phyloP scores from a whole-genome alignment of 1,140 invertebrate species.

The Drosophila prosaltans region DNA sequence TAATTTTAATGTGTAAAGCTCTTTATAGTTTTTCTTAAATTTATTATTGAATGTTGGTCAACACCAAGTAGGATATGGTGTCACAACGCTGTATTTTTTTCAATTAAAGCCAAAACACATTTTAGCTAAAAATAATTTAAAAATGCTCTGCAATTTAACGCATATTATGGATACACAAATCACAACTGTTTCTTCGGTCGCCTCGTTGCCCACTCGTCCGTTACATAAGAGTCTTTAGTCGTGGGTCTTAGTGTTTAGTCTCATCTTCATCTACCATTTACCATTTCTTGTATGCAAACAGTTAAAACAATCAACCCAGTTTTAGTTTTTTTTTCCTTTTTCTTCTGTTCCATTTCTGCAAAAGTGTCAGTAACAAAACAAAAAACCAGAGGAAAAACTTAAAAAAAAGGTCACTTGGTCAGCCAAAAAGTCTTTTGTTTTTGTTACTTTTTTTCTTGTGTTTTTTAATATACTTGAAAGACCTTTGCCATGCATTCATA shows the following conservation, averaged over 20 bases:
- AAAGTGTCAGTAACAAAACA: constrained; percentile 66
- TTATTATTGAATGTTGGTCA: no score
- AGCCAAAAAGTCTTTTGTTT: constrained; percentile 65
- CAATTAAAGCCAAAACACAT: neutral
- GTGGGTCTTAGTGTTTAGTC: constrained; percentile 22
- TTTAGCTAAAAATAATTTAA: constrained; percentile 37
- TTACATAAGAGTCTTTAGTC: constrained; percentile 38
- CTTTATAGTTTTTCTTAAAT: no score
- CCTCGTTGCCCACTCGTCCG: constrained; percentile 52
- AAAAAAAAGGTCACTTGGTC: constrained; percentile 77
- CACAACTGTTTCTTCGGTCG: constrained; percentile 45
- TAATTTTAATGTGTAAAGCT: no score
- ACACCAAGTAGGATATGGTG: neutral
- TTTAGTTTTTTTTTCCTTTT: constrained; percentile 17
- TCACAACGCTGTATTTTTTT: neutral
- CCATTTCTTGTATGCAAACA: constrained; percentile 60
- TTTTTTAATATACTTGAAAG: constrained; percentile 53
- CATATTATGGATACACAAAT: constrained; percentile 53
- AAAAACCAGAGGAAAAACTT: constrained; percentile 14
- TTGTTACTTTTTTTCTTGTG: constrained; percentile 55
- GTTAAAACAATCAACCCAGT: constrained; percentile 49
- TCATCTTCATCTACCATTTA: constrained; percentile 43
- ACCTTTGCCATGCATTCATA: constrained; percentile 56
- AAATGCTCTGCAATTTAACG: constrained; percentile 52
- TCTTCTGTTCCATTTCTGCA: constrained; percentile 63